Evolutionary conservation across 92 coral and sea anemone species (phyloP), one percentile per base, ranked within the genome.

Genomic region (Palythoa caribaeorum): DNA sequence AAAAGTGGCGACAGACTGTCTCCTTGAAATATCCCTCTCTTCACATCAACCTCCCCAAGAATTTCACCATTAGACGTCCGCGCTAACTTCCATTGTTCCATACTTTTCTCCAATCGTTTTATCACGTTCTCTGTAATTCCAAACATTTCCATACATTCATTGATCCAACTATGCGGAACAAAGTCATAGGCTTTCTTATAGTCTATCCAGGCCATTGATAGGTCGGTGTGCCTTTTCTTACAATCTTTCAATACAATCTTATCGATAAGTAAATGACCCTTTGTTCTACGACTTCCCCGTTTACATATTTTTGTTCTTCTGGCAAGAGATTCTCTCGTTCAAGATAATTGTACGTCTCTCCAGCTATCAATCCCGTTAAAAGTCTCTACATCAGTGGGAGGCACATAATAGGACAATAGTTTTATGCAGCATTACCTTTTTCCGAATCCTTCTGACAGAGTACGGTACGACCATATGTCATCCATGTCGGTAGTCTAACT

Each of bases 371-470:
- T 52, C 55, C 1, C 12, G 55, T 52, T 11, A 52, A 52, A 52
- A 52, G 12, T 11, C 1, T 52, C 12, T 11, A 52, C 55, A 52
- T 52, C 55, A 52, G 55, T 6, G 55, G 12, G n/a, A 90, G 80
- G 83, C 93, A 90, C 38, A 91, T 87, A 20, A 90, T 90, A 59
- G 93, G 88, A n/a, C 88, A 14, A 57, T 70, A 91, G 69, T 87
- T 87, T 3, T 55, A 70, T 6, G 55, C 85, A 3, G 19, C 71
- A 48, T 80, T 35, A 17, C 90, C 93, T 38, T 44, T 9, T 39
- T 38, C 75, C 52, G 74, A 54, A 73, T 91, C 83, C 75, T 88
- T 90, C 57, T 72, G 47, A 38, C 83, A 65, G 52, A 91, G 85
- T 35, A 76, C 80, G 14, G 91, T 91, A 68, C 78, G 71, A 6